phyloP scores from a whole-genome alignment of 2,888 invertebrate species.

The Yponomeuta cagnagella region DNA sequence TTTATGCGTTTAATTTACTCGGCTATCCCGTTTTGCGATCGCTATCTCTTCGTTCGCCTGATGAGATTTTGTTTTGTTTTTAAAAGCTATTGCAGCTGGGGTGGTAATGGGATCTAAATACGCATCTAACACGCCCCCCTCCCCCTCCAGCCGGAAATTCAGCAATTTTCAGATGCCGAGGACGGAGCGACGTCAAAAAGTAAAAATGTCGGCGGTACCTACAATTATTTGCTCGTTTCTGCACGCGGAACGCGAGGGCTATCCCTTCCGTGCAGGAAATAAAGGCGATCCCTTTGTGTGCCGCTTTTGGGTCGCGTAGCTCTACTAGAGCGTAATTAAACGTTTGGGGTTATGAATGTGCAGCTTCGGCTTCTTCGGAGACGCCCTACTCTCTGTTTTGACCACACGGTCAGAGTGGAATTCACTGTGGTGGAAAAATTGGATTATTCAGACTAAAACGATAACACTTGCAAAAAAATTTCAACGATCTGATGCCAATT shows the following conservation, averaged over 20 bases:
- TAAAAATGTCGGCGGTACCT: background rate
- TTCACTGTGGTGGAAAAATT: no score
- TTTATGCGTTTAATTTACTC: slow-evolving; percentile 3
- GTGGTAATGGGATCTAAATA: background rate
- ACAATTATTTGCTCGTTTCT: slow-evolving; percentile 5
- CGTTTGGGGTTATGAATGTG: background rate
- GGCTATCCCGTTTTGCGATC: background rate
- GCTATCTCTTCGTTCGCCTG: background rate
- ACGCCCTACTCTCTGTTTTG: no score
- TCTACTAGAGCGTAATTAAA: background rate
- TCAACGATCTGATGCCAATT: no score
- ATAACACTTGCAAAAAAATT: no score
- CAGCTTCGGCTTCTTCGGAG: no score
- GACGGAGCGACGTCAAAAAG: background rate
- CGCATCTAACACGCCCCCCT: background rate
- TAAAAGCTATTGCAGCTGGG: background rate
- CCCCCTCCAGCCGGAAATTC: background rate
- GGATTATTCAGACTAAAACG: no score
- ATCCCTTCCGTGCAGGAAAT: slow-evolving; percentile 10
- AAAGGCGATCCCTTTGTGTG: background rate
- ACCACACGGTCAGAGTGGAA: no score
- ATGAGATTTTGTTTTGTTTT: background rate
- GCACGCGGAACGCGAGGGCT: background rate
- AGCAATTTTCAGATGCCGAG: slow-evolving; percentile 4
- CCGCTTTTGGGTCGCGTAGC: background rate